Evolutionary conservation across 1,140 invertebrate genomes (phyloP).

Genomic region (Dreissena polymorpha): DNA sequence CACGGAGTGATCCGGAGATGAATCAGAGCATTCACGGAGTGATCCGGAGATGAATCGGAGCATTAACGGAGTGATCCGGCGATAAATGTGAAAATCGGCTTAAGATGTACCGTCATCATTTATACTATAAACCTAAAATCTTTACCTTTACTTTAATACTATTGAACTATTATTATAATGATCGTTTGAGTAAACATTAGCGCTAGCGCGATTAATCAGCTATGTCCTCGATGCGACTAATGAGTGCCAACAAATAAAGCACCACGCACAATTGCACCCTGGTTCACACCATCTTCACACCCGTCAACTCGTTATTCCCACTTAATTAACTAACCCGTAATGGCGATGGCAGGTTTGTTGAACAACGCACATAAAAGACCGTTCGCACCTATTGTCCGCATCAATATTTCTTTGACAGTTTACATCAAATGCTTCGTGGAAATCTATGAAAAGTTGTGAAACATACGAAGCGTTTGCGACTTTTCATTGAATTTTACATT

Average conservation of each 20-base stretch:
- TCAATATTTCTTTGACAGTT: background rate
- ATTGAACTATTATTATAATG: too few relatives aligned
- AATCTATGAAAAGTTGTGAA: constrained; percentile 4
- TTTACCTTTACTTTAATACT: too few relatives aligned
- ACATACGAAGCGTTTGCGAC: background rate
- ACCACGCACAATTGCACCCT: background rate
- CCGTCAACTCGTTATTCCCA: background rate
- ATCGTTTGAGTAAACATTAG: too few relatives aligned
- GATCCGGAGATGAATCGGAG: too few relatives aligned
- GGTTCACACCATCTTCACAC: background rate
- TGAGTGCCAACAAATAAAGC: background rate
- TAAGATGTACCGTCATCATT: too few relatives aligned
- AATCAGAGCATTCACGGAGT: too few relatives aligned
- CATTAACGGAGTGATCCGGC: too few relatives aligned
- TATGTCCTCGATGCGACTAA: too few relatives aligned
- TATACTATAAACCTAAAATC: too few relatives aligned
- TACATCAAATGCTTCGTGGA: background rate
- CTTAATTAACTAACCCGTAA: background rate
- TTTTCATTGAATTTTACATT: background rate
- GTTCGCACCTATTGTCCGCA: constrained; percentile 4
- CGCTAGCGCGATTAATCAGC: too few relatives aligned
- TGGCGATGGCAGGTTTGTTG: background rate
- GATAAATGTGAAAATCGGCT: too few relatives aligned
- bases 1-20: too few relatives aligned
- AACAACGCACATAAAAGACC: background rate